phyloP scores from a whole-genome alignment of 2,113 vertebrate genomes.

The Podilymbus podiceps region DNA sequence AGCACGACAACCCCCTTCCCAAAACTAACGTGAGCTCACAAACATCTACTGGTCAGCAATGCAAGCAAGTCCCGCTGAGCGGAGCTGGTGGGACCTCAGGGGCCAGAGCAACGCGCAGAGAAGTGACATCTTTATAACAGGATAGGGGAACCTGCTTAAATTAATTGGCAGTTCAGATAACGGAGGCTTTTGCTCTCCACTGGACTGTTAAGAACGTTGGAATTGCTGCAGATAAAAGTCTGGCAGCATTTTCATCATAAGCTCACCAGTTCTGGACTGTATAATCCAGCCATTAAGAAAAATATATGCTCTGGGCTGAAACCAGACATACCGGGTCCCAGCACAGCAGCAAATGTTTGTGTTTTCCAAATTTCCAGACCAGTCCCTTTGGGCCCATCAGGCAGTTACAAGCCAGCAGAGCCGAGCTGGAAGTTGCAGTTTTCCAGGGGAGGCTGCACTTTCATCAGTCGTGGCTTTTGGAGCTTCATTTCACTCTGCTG shows the following conservation, averaged over 20 bases:
- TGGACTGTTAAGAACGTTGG: background rate
- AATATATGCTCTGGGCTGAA: background rate
- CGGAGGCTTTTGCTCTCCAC: background rate
- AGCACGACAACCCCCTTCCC: background rate
- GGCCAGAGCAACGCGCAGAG: background rate
- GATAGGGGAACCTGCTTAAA: background rate
- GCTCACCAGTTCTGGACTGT: background rate
- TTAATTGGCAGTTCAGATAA: background rate
- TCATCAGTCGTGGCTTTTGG: background rate
- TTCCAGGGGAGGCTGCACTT: background rate
- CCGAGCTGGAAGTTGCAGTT: background rate
- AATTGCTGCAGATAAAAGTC: conserved; percentile 38
- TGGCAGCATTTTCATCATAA: background rate
- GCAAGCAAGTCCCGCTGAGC: background rate
- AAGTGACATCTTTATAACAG: background rate
- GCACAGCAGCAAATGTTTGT: background rate
- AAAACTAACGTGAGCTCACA: accelerated
- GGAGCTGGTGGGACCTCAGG: background rate
- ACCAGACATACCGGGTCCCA: background rate
- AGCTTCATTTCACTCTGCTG: background rate
- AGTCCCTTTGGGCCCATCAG: background rate
- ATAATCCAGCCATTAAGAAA: background rate
- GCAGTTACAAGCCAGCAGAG: background rate
- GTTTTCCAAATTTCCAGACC: background rate
- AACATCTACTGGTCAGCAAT: accelerated